Conservation (phyloP, 2,113 vertebrate genomes). For the Corvus moneduloides region DNA sequence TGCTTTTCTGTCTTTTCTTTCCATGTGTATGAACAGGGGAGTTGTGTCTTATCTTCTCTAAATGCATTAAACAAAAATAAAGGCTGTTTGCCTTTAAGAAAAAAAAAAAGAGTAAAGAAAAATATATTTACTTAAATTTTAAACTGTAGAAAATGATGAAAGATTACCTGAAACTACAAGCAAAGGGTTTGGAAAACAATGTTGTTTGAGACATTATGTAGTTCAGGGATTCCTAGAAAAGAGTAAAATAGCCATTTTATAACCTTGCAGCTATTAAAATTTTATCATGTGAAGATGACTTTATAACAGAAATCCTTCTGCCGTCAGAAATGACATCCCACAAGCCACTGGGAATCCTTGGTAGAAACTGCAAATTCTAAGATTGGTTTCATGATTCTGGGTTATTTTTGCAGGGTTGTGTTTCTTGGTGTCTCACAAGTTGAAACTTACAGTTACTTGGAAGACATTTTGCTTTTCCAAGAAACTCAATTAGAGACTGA, state of each 20-base stretch:
- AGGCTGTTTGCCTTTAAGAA: neutral
- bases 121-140: neutral
- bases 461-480: neutral
- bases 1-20: neutral
- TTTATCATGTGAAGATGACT: neutral
- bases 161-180: neutral
- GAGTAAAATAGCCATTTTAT: neutral
- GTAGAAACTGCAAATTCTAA: neutral
- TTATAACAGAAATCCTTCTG: neutral
- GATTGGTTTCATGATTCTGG: neutral
- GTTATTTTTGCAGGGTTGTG: neutral
- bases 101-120: fast-evolving
- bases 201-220: neutral
- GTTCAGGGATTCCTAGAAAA: neutral
- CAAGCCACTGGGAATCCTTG: neutral
- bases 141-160: neutral
- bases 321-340: neutral
- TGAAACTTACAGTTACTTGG: neutral
- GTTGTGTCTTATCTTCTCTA: neutral
- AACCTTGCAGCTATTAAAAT: neutral
- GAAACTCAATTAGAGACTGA: neutral
- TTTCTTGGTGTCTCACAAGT: neutral
- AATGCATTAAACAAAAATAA: neutral
- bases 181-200: neutral
- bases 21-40: neutral